Evolutionary conservation across 2,888 invertebrate genomes (phyloP), one percentile per base, ranked within the genome.

Genomic region (Odontocerum albicorne): DNA sequence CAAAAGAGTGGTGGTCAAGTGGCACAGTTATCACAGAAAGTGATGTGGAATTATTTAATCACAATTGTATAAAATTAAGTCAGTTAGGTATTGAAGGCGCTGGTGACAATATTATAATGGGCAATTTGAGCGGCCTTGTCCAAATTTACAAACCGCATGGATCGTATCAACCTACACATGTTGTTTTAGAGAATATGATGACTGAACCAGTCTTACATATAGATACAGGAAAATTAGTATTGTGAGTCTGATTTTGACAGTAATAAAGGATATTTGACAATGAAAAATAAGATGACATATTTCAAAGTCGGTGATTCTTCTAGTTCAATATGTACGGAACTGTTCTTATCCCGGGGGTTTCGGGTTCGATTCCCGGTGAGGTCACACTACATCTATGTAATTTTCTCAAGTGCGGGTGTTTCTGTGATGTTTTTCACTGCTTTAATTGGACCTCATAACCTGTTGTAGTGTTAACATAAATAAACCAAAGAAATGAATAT

Each of bases 1-100:
- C 83, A 1, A 76, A 86, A 63, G 86, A 88, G 63, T 85, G 86
- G 79, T 90, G 90, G 88, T 73, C 80, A 22, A 80, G 82, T 2
- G 70, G 74, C 36, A 83, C 83, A 63, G 84, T 84, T 10, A 63
- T 67, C 10, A 22, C 53, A 1, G 71, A 71, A 43, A 75, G 80
- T 35, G 86, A 85, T 68, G 73, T 74, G 60, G 82, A 82, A 70
- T 44, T 60, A 27, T 51, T 54, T 15, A 45, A 54, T 36, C 12
- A 38, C 8, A 35, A 50, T 13, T 50, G 43, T n/a, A 20, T 60
- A 13, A 52, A 39, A 43, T 33, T 52, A 22, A 22, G 40, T 17
- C 58, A 56, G 46, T 33, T 59, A 3, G 56, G 61, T 7, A 22
- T 45, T 4, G 58, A 59, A 51, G 61, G 58, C 4, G 17, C 51